These are phyloP conservation scores for Serrognathus titanus DNA, from an alignment of 2,888 invertebrate species.

Conservation along the genomic window DNA sequence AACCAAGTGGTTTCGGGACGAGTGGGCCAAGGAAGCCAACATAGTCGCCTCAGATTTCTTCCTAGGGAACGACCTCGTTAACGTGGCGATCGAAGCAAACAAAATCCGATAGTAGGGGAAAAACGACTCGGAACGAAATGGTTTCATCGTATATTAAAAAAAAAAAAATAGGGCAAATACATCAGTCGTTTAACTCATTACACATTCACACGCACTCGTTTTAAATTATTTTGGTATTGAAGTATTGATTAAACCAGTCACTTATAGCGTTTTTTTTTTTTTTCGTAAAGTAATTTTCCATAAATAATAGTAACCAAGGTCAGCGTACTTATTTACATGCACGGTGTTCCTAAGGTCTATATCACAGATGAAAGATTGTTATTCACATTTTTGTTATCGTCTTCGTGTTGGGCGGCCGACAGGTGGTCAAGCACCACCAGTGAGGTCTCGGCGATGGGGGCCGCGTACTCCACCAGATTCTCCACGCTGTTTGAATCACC, in stretches of 20 bases:
- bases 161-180: no score
- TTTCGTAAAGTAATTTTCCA: no score
- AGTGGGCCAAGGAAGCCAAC: slow-evolving; percentile 66
- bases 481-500: slow-evolving; percentile 52
- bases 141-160: no score
- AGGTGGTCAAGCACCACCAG: slow-evolving; percentile 43
- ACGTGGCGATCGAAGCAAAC: slow-evolving; percentile 57
- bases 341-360: slow-evolving; percentile 27
- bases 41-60: slow-evolving; percentile 73
- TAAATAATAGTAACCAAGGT: no score
- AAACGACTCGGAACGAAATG: no score
- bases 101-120: slow-evolving; percentile 16
- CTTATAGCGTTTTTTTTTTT: no score
- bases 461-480: slow-evolving; percentile 58
- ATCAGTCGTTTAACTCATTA: no score
- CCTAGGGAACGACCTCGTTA: slow-evolving; percentile 67
- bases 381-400: slow-evolving; percentile 31
- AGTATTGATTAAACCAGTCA: no score
- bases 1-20: slow-evolving; percentile 62
- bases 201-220: no score
- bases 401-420: slow-evolving; percentile 18
- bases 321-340: no score
- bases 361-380: slow-evolving; percentile 45
- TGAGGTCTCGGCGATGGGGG: slow-evolving; percentile 55
- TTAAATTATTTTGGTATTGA: no score